Evolutionary conservation across 2,797 vertebrate species (phyloP).

Genomic region (Takifugu ocellatus): DNA sequence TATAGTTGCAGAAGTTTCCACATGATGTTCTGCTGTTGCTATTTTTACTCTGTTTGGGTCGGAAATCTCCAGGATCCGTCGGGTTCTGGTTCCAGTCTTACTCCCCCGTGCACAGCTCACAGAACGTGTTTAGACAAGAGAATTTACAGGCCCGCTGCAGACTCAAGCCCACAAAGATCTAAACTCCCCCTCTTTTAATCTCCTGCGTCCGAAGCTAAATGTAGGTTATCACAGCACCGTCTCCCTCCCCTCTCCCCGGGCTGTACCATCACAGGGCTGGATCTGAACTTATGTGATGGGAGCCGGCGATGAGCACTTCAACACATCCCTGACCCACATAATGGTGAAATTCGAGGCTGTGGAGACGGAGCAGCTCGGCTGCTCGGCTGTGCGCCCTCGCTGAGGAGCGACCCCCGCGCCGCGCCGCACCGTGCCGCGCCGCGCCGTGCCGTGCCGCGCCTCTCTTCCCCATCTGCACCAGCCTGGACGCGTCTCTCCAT

Average conservation of each 20-base stretch:
- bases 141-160: slow-evolving; percentile 1
- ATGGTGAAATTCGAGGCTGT: slow-evolving; percentile 43
- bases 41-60: too few species aligned
- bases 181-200: too few species aligned
- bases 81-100: too few species aligned
- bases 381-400: slow-evolving; percentile 21
- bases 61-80: too few species aligned
- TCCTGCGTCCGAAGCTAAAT: slow-evolving; percentile 32
- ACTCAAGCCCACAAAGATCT: too few species aligned
- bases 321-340: slow-evolving; percentile 76
- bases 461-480: slow-evolving; percentile 25
- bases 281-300: slow-evolving; percentile 45
- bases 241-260: slow-evolving; percentile 36
- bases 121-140: background rate
- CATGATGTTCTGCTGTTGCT: too few species aligned
- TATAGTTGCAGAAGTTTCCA: too few species aligned
- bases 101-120: background rate
- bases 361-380: slow-evolving; percentile 27
- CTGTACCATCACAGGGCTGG: slow-evolving; percentile 47
- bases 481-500: slow-evolving; percentile 16
- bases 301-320: slow-evolving; percentile 64
- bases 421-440: background rate
- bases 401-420: slow-evolving; percentile 17
- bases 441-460: background rate
- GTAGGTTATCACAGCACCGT: slow-evolving; percentile 45